Base-by-base conservation (phyloP, 1,140 invertebrate species). In the Octopus sinensis region DNA sequence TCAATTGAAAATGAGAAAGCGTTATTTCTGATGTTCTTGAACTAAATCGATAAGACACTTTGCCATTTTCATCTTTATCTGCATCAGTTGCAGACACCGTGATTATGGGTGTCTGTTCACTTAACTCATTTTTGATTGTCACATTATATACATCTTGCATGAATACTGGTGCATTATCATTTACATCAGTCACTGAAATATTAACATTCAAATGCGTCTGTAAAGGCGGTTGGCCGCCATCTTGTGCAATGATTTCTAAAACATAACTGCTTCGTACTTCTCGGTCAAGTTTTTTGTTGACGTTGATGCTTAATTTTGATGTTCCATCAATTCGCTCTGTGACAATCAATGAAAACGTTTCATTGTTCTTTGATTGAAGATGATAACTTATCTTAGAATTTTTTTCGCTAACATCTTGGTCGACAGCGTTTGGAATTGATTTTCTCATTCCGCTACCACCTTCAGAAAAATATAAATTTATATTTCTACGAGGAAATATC, bases 61-160 rank as follows among this genome's bases (percentile, higher is more conserved):
- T 43, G 30, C 30, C 30, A 43, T 43, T 43, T 43, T 43, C 30
- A 3, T 43, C 30, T 43, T 43, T 43, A 43, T 43, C 30, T 43
- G 30, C 30, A 43, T 43, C 30, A 6, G 92, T 93, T 0, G 98
- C 98, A 52, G 80, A 97, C 9, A 94, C 91, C 0, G 96, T 96
- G 78, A 93, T 93, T 43, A 43, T 43, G 30, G 30, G 30, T 43
- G 30, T 3, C 30, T 43, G 30, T 43, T 43, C 0, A 43, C 3
- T 43, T 43, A 43, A 43, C 30, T 43, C 30, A 43, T 43, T 43
- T 43, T 43, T 43, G 30, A 43, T 43, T 43, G 30, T 43, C 30
- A 43, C 30, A 43, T 43, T 43, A 43, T 43, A 43, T 1, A 43
- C 30, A 43, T 43, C 30, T 43, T 43, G 30, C 30, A 43, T 43